Evolutionary conservation across 1,140 invertebrate genomes (phyloP).

Genomic region (Odontomachus brunneus): DNA sequence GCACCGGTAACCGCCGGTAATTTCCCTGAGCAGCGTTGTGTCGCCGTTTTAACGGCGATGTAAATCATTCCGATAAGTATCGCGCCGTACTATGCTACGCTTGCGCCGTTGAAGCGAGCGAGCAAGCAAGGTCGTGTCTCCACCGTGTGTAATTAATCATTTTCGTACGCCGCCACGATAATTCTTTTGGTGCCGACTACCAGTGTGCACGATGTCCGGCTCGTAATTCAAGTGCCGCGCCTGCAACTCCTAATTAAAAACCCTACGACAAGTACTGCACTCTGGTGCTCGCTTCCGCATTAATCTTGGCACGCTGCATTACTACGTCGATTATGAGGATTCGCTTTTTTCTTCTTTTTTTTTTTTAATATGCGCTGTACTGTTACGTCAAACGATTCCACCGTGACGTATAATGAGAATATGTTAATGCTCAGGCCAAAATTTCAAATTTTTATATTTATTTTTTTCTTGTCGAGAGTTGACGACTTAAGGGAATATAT

Average conservation of each 20-base stretch:
- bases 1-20: constrained; percentile 19
- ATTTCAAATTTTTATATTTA: too few relatives aligned
- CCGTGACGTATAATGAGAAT: too few relatives aligned
- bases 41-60: constrained; percentile 73
- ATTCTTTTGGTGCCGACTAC: constrained; percentile 63
- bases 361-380: not conserved
- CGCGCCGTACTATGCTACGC: constrained; percentile 59
- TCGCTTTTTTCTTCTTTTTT: constrained; percentile 7
- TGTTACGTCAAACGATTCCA: not conserved
- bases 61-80: constrained; percentile 81
- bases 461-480: too few relatives aligned
- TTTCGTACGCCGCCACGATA: constrained; percentile 66
- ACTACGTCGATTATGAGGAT: not conserved
- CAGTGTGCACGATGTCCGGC: constrained; percentile 58
- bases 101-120: constrained; percentile 37
- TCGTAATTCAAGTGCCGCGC: constrained; percentile 72
- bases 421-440: too few relatives aligned
- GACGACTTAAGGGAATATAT: too few relatives aligned
- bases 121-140: constrained; percentile 75
- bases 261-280: constrained; percentile 28
- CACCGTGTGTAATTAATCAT: constrained; percentile 79
- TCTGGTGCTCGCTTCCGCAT: constrained; percentile 65
- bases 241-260: constrained; percentile 71
- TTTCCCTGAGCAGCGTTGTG: constrained; percentile 50
- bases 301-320: constrained; percentile 54